A percentile compares a stretch with the other conserved stretches of the same genome.
Evolutionary conservation across 2,113 vertebrate genomes (phyloP).

Genomic region (Panthera leo): DNA sequence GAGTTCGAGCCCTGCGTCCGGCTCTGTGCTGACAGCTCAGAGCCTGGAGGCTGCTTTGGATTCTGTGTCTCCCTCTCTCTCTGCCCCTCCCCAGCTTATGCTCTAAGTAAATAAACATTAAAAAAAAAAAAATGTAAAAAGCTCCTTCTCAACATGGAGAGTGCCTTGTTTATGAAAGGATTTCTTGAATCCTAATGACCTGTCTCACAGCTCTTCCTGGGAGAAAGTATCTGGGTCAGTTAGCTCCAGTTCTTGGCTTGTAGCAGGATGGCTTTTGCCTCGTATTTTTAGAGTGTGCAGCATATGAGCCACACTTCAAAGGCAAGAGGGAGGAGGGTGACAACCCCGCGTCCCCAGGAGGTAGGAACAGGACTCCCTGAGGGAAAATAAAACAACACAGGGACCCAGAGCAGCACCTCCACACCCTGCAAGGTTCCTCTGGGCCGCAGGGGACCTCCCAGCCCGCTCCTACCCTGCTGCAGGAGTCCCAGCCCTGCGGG

Average conservation of each 20-base stretch:
- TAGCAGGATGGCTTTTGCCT: accelerated
- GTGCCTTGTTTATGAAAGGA: not conserved
- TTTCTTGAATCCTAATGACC: not conserved
- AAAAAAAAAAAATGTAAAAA: not conserved
- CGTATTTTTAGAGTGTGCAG: not conserved
- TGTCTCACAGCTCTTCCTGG: not conserved
- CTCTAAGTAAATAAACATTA: too few species aligned
- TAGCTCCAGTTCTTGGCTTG: not conserved
- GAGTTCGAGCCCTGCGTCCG: too few species aligned
- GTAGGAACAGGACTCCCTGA: not conserved
- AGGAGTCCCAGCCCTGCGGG: not conserved
- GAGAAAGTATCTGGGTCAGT: not conserved
- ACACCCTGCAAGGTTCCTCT: not conserved
- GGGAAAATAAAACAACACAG: not conserved
- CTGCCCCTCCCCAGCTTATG: too few species aligned
- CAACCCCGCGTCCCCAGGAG: not conserved
- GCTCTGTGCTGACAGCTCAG: too few species aligned
- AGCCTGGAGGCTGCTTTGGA: too few species aligned
- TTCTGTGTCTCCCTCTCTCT: too few species aligned
- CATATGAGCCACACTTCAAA: not conserved
- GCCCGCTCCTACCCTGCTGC: not conserved
- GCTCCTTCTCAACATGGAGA: not conserved
- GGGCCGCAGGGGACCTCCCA: not conserved
- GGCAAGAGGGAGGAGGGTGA: not conserved
- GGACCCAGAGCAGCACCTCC: not conserved